Conservation (phyloP, 2,113 vertebrate species). For the Hucho hucho region DNA sequence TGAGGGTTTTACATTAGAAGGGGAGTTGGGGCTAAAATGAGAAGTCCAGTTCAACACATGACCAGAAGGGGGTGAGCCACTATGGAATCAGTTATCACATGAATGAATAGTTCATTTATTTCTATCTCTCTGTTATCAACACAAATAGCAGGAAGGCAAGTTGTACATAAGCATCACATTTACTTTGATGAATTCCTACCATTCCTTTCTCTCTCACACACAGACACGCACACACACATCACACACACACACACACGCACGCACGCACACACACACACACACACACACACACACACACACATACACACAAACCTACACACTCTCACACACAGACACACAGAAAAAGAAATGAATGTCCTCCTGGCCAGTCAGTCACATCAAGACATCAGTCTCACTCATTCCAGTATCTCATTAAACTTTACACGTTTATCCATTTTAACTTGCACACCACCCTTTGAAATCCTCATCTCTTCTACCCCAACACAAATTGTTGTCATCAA, state of each 20-base stretch:
- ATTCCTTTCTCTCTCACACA: slow-evolving; percentile 14
- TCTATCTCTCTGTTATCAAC: slow-evolving; percentile 66
- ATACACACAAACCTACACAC: slow-evolving; percentile 7
- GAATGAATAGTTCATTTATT: slow-evolving; percentile 66
- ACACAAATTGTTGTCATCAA: too few relatives aligned
- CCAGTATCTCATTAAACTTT: not conserved
- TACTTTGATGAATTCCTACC: slow-evolving; percentile 35
- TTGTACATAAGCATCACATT: slow-evolving; percentile 60
- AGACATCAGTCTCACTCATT: not conserved
- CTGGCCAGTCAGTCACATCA: not conserved
- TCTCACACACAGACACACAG: slow-evolving; percentile 23
- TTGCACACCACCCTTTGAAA: slow-evolving; percentile 1
- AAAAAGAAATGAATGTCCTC: slow-evolving; percentile 11
- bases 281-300: slow-evolving; percentile 1
- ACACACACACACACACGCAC: not conserved
- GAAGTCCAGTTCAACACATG: not conserved
- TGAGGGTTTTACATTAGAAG: slow-evolving; percentile 6
- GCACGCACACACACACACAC: slow-evolving; percentile 3
- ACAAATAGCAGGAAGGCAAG: slow-evolving; percentile 58
- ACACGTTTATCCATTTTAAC: slow-evolving; percentile 4
- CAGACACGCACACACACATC: not conserved
- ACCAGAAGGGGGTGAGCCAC: slow-evolving; percentile 55
- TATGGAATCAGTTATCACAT: slow-evolving; percentile 68
- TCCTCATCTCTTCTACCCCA: not conserved
- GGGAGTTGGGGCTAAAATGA: not conserved